Conservation (phyloP, 2,797 vertebrate species). For the Acanthornis magna region DNA sequence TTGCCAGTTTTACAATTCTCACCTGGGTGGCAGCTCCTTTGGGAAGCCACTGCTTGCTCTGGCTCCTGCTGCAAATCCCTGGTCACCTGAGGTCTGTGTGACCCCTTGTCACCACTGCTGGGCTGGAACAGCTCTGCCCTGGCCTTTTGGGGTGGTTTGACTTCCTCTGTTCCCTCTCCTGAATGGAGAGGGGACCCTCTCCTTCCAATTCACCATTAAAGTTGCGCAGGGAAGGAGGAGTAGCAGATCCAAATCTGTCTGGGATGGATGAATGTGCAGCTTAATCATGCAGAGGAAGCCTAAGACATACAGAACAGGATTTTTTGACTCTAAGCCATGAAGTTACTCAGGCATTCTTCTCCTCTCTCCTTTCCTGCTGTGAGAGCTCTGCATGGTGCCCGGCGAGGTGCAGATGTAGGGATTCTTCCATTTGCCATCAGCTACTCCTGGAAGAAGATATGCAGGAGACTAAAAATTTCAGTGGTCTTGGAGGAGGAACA, state of each 20-base stretch:
- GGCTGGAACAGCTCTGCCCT: not conserved
- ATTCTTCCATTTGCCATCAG: not conserved
- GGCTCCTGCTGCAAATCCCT: not conserved
- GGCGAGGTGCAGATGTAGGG: not conserved
- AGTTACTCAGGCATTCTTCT: constrained; percentile 2
- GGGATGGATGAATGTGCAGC: not conserved
- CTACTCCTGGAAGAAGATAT: not conserved
- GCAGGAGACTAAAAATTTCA: not conserved
- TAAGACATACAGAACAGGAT: not conserved
- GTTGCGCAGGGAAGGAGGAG: not conserved
- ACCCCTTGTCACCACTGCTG: rapidly evolving
- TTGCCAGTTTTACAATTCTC: not conserved
- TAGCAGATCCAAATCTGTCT: not conserved
- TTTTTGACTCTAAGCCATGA: not conserved
- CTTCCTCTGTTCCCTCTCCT: not conserved
- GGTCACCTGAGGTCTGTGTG: not conserved
- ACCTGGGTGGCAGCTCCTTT: not conserved
- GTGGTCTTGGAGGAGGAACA: not conserved
- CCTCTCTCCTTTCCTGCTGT: not conserved
- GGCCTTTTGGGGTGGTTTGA: not conserved
- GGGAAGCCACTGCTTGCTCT: not conserved
- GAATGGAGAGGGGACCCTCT: not conserved
- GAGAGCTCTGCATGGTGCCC: not conserved
- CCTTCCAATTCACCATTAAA: not conserved
- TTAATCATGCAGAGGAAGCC: not conserved